These are phyloP conservation scores for Drymonia ruficornis DNA, from an alignment of 2,888 invertebrate species.

Conservation along the genomic window DNA sequence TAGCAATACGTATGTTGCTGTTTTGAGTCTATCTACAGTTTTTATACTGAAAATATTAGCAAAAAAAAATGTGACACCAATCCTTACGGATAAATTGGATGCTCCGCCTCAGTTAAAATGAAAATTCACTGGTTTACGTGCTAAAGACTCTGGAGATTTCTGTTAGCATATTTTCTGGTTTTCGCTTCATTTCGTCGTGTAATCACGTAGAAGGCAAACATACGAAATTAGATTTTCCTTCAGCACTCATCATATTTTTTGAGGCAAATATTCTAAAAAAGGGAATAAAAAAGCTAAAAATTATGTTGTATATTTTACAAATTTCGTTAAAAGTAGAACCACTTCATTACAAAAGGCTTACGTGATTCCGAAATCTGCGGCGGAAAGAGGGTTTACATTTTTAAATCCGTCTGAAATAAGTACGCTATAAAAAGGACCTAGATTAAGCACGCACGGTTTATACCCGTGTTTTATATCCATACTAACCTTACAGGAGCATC, in stretches of 20 bases:
- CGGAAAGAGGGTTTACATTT: constrained; percentile 65
- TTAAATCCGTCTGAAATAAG: constrained; percentile 58
- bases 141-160: constrained; percentile 22
- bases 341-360: too few relatives aligned
- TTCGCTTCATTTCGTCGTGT: not conserved
- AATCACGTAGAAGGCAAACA: not conserved
- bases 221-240: not conserved
- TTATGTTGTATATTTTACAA: too few relatives aligned
- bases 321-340: too few relatives aligned
- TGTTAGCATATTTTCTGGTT: not conserved
- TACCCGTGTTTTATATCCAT: constrained; percentile 26
- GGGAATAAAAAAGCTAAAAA: too few relatives aligned
- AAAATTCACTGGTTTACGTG: constrained; percentile 26
- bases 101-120: constrained; percentile 23
- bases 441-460: constrained; percentile 46
- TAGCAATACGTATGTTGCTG: too few relatives aligned
- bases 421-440: constrained; percentile 49
- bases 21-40: too few relatives aligned
- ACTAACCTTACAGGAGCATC: constrained; percentile 15
- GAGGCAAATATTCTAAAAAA: too few relatives aligned
- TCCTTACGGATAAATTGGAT: not conserved
- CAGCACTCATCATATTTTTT: too few relatives aligned
- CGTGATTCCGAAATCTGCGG: not conserved
- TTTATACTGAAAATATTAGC: too few relatives aligned
- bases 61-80: not conserved